phyloP scores from a whole-genome alignment of 2,113 vertebrate genomes.

The Acrocephalus arundinaceus region DNA sequence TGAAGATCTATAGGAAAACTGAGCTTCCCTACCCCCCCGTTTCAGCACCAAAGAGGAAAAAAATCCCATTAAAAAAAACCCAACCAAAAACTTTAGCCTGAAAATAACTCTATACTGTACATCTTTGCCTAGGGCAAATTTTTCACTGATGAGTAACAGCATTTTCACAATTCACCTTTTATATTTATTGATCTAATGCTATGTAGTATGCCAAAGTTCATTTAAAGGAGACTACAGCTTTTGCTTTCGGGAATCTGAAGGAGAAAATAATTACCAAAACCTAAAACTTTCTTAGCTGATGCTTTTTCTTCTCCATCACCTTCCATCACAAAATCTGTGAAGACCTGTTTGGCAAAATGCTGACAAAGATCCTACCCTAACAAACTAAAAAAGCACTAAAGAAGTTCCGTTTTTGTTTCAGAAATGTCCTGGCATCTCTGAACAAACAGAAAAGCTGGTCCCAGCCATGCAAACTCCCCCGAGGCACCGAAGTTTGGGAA shows the following conservation, averaged over 20 bases:
- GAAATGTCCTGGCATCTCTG: neutral
- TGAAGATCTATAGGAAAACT: conserved; percentile 12
- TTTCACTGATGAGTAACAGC: conserved; percentile 74
- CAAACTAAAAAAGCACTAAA: neutral
- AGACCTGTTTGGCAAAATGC: neutral
- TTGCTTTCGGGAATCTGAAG: neutral
- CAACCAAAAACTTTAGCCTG: neutral
- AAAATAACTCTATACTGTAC: conserved; percentile 50
- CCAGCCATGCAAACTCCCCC: neutral
- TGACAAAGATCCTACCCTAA: neutral
- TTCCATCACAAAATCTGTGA: neutral
- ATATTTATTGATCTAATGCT: conserved; percentile 62
- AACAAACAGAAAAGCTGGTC: neutral
- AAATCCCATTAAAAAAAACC: neutral
- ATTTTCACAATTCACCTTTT: conserved; percentile 77
- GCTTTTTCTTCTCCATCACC: neutral
- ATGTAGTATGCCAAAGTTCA: conserved; percentile 66
- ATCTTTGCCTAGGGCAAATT: conserved; percentile 74
- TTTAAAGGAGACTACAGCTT: conserved; percentile 73
- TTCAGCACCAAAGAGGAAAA: neutral
- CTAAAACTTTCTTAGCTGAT: neutral
- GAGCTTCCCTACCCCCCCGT: neutral
- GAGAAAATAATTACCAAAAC: neutral
- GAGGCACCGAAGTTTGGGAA: neutral
- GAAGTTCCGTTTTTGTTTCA: neutral